phyloP scores from a whole-genome alignment of 2,888 invertebrate species.

The Cerastoderma edule region DNA sequence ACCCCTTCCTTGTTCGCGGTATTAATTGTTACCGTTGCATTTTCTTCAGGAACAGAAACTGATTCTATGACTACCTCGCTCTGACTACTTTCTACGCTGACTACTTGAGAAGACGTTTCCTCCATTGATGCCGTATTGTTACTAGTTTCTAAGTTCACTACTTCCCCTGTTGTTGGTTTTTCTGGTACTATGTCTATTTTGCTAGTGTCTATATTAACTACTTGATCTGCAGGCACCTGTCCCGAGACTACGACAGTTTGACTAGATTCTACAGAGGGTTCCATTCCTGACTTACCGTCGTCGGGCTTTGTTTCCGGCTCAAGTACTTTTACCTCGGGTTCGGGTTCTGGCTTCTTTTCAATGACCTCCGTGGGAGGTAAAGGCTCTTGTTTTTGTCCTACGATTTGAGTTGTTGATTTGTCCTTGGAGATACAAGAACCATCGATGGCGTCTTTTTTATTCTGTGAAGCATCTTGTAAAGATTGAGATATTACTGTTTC shows the following conservation, averaged over 20 bases:
- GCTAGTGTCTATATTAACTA: not conserved
- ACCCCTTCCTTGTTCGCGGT: not conserved
- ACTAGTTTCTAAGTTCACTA: not conserved
- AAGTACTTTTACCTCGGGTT: slow-evolving; percentile 8
- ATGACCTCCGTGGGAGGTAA: not conserved
- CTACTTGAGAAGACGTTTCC: not conserved
- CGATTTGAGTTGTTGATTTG: not conserved
- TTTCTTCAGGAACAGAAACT: not conserved
- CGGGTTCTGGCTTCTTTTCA: not conserved
- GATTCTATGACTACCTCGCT: slow-evolving; percentile 3
- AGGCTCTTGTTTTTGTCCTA: not conserved
- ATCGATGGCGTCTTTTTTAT: not conserved
- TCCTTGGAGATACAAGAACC: not conserved
- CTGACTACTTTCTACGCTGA: slow-evolving; percentile 11
- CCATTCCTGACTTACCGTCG: slow-evolving; percentile 12
- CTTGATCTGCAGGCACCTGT: not conserved
- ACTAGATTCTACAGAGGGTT: slow-evolving; percentile 11
- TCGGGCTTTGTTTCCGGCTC: slow-evolving; percentile 11
- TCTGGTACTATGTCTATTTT: not conserved
- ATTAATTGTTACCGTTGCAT: slow-evolving; percentile 3
- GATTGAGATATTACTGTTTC: slow-evolving; percentile 19
- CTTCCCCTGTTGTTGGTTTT: not conserved
- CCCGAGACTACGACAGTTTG: slow-evolving; percentile 1
- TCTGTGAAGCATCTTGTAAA: slow-evolving; percentile 1
- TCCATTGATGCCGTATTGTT: too few relatives aligned